phyloP scores from a whole-genome alignment of 1,140 invertebrate genomes.

The Rhyzopertha dominica region DNA sequence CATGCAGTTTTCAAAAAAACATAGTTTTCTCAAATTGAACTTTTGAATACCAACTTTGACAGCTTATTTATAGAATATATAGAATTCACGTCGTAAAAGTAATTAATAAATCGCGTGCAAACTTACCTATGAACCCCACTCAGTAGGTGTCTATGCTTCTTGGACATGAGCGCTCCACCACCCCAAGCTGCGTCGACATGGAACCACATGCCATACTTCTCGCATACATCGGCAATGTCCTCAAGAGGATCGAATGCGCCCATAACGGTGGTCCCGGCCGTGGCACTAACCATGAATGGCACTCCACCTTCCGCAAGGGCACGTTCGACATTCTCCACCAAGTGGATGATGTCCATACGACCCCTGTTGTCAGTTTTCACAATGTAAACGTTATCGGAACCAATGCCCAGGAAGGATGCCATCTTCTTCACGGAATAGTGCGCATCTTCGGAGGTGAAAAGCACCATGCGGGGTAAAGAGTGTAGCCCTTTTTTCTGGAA shows the following conservation, averaged over 20 bases:
- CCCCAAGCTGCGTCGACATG: slow-evolving; percentile 96
- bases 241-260: slow-evolving; percentile 88
- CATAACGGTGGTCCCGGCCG: slow-evolving; percentile 77
- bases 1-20: no score
- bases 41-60: no score
- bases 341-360: slow-evolving; percentile 69
- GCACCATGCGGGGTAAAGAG: slow-evolving; percentile 59
- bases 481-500: slow-evolving; percentile 66
- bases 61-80: neutral
- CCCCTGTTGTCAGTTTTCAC: slow-evolving; percentile 68
- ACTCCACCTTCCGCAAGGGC: slow-evolving; percentile 61
- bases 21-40: no score
- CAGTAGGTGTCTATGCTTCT: slow-evolving; percentile 70
- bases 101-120: slow-evolving; percentile 1
- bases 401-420: slow-evolving; percentile 73
- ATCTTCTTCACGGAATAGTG: slow-evolving; percentile 93
- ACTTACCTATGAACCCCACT: slow-evolving; percentile 70
- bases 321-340: slow-evolving; percentile 65
- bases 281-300: slow-evolving; percentile 87
- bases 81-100: slow-evolving; percentile 1
- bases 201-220: slow-evolving; percentile 82
- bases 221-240: slow-evolving; percentile 74
- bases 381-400: slow-evolving; percentile 69
- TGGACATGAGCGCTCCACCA: slow-evolving; percentile 82
- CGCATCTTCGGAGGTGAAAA: slow-evolving; percentile 84